These are phyloP conservation scores for Trinorchestia longiramus DNA, from an alignment of 1,140 invertebrate genomes.

Conservation along the genomic window DNA sequence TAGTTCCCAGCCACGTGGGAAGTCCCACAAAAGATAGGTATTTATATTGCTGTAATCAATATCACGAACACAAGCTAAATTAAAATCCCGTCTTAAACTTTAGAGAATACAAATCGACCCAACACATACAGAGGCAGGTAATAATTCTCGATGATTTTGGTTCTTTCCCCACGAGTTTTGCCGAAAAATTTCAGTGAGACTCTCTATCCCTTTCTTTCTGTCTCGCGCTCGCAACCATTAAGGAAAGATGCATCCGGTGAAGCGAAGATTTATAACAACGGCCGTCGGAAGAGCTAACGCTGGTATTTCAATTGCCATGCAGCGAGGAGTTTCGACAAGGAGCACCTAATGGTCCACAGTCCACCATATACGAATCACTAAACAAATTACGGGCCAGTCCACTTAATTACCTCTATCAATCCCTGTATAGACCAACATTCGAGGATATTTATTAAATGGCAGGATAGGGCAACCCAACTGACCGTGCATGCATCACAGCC, in stretches of 20 bases:
- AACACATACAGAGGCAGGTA: not conserved
- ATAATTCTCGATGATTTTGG: not conserved
- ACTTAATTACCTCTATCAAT: slow-evolving; percentile 54
- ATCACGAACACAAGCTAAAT: not conserved
- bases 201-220: slow-evolving; percentile 8
- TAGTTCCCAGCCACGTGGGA: not conserved
- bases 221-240: slow-evolving; percentile 27
- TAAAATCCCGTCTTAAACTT: not conserved
- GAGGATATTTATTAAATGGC: slow-evolving; percentile 52
- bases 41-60: not conserved
- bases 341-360: not conserved
- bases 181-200: not conserved
- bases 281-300: slow-evolving; percentile 32
- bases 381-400: slow-evolving; percentile 42
- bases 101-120: not conserved
- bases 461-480: not conserved
- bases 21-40: not conserved
- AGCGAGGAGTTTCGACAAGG: slow-evolving; percentile 20
- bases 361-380: slow-evolving; percentile 52
- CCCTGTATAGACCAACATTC: slow-evolving; percentile 49
- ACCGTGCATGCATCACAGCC: slow-evolving; percentile 25
- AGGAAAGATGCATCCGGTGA: slow-evolving; percentile 42
- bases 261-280: slow-evolving; percentile 14
- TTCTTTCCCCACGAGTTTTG: not conserved
- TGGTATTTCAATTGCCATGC: slow-evolving; percentile 51